Evolutionary conservation across 2,888 invertebrate species (phyloP).

Genomic region (Agrotis exclamationis): DNA sequence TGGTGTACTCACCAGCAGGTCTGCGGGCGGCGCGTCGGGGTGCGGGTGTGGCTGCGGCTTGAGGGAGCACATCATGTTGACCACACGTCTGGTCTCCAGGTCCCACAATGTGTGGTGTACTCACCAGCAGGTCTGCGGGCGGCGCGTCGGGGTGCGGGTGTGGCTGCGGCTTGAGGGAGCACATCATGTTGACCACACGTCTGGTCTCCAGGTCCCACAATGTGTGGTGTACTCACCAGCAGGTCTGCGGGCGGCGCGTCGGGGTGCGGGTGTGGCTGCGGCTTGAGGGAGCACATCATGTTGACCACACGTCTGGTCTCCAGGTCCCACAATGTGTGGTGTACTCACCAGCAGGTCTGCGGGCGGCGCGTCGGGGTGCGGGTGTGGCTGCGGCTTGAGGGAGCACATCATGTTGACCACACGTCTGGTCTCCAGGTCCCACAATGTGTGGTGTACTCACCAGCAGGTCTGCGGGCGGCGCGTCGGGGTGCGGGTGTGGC

Average conservation of each 20-base stretch:
- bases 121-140: constrained; percentile 92
- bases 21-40: constrained; percentile 60
- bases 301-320: constrained; percentile 86
- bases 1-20: constrained; percentile 83
- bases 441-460: constrained; percentile 79
- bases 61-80: constrained; percentile 66
- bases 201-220: constrained; percentile 79
- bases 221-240: constrained; percentile 86
- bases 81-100: background rate
- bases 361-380: constrained; percentile 47
- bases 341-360: constrained; percentile 92
- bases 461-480: constrained; percentile 90
- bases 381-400: constrained; percentile 92
- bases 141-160: constrained; percentile 15
- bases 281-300: constrained; percentile 97
- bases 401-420: constrained; percentile 95
- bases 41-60: too few species aligned
- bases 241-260: constrained; percentile 87
- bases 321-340: constrained; percentile 66
- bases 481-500: constrained; percentile 18
- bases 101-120: constrained; percentile 13
- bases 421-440: constrained; percentile 80
- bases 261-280: constrained; percentile 68
- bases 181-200: constrained; percentile 93
- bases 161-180: constrained; percentile 87